Conservation (phyloP, 2,888 invertebrate genomes). For the Apoda limacodes region DNA sequence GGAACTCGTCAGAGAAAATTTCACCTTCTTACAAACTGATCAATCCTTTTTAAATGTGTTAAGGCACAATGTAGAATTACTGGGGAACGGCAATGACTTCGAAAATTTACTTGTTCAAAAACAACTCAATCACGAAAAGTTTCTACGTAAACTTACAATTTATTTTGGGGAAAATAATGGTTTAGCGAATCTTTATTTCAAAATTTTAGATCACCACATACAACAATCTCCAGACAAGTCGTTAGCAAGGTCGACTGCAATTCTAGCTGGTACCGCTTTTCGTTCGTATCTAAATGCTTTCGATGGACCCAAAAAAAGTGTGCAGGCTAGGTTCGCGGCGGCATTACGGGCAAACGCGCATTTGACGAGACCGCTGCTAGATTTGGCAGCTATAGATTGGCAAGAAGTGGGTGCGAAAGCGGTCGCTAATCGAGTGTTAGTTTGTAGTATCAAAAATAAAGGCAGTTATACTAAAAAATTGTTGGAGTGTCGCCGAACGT, state of each 20-base stretch:
- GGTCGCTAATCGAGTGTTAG: conserved; percentile 29
- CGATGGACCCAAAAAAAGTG: conserved; percentile 13
- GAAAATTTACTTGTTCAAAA: conserved; percentile 17
- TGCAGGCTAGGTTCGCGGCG: conserved; percentile 21
- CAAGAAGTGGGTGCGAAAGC: conserved; percentile 32
- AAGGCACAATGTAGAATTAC: conserved; percentile 30
- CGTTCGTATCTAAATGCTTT: conserved; percentile 14
- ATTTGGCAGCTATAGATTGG: conserved; percentile 30
- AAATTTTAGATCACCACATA: conserved; percentile 14
- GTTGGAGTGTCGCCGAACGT: conserved; percentile 27
- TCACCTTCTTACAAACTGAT: conserved; percentile 28
- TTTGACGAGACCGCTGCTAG: conserved; percentile 26
- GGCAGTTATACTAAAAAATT: conserved; percentile 23
- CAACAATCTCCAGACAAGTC: conserved; percentile 9
- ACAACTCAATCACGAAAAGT: conserved; percentile 25
- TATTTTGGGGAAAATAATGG: conserved; percentile 38
- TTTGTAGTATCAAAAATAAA: conserved; percentile 24
- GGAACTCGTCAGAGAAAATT: conserved; percentile 30
- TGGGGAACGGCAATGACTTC: conserved; percentile 24
- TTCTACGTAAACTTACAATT: conserved; percentile 29
- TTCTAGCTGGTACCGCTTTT: conserved; percentile 14
- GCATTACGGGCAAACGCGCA: conserved; percentile 33
- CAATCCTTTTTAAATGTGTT: conserved; percentile 38
- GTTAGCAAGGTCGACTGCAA: conserved; percentile 20
- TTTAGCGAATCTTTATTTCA: conserved; percentile 24